Evolutionary conservation across 2,888 invertebrate species (phyloP).

Genomic region (Drosophila conformis): DNA sequence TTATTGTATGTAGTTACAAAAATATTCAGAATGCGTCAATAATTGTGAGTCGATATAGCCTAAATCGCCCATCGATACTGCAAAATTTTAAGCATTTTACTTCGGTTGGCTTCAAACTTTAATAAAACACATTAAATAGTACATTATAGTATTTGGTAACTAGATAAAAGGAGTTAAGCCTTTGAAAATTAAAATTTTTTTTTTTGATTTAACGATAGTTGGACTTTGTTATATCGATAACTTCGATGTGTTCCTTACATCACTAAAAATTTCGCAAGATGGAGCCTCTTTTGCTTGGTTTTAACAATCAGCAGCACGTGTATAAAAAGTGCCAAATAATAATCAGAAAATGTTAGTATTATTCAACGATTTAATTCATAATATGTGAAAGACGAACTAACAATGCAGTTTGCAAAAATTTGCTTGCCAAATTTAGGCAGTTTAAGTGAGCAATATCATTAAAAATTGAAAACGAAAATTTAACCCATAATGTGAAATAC

Average conservation of each 20-base stretch:
- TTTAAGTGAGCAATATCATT: slow-evolving; percentile 51
- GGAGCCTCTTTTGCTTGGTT: slow-evolving; percentile 85
- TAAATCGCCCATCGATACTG: slow-evolving; percentile 2
- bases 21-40: background rate
- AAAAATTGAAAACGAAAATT: slow-evolving; percentile 54
- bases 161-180: background rate
- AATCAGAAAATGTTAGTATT: slow-evolving; percentile 85
- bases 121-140: background rate
- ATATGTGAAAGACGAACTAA: slow-evolving; percentile 46
- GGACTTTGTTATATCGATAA: slow-evolving; percentile 47
- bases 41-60: background rate
- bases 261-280: slow-evolving; percentile 84
- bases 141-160: too few relatives aligned
- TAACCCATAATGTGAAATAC: slow-evolving; percentile 60
- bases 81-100: background rate
- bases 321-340: slow-evolving; percentile 85
- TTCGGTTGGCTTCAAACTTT: too few relatives aligned
- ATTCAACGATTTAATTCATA: slow-evolving; percentile 49
- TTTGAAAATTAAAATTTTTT: background rate
- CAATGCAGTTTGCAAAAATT: slow-evolving; percentile 35
- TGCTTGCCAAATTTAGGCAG: slow-evolving; percentile 39
- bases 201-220: slow-evolving; percentile 22
- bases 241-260: slow-evolving; percentile 53
- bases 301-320: slow-evolving; percentile 85
- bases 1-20: background rate